Conservation (phyloP, 2,888 invertebrate genomes). For the Mesorhabditis belari region DNA sequence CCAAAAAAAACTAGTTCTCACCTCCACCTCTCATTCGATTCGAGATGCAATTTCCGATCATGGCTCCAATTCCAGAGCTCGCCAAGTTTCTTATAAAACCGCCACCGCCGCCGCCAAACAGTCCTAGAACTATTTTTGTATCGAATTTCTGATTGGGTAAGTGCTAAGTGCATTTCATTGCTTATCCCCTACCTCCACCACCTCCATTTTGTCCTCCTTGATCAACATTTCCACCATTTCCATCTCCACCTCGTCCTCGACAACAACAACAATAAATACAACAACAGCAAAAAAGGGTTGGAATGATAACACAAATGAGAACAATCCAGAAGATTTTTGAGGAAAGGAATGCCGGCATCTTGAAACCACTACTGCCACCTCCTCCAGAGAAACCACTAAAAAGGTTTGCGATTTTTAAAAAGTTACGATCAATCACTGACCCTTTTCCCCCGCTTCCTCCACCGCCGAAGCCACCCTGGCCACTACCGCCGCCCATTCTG, state of each 20-base stretch:
- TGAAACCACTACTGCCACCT: neutral
- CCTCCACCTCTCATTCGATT: neutral
- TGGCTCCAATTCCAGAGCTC: constrained; percentile 19
- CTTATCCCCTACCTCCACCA: neutral
- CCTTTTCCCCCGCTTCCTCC: constrained; percentile 7
- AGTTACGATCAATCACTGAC: neutral
- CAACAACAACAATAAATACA: constrained; percentile 47
- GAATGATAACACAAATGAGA: constrained; percentile 36
- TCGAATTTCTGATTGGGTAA: too few relatives aligned
- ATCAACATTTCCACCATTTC: constrained; percentile 8
- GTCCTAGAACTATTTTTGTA: too few relatives aligned
- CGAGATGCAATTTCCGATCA: constrained; percentile 22
- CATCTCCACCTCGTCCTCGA: constrained; percentile 29
- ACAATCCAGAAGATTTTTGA: constrained; percentile 28
- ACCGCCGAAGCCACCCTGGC: constrained; percentile 7
- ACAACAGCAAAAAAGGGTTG: constrained; percentile 44
- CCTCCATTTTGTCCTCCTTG: neutral
- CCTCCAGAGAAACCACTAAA: neutral
- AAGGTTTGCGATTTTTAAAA: neutral
- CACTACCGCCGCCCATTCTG: too few relatives aligned
- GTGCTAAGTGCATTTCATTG: too few relatives aligned
- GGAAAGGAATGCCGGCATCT: neutral
- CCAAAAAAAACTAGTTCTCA: neutral
- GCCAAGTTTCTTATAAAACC: constrained; percentile 12
- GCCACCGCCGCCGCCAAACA: constrained; percentile 6